phyloP scores from a whole-genome alignment of 2,797 vertebrate genomes.

The Danionella dracula region DNA sequence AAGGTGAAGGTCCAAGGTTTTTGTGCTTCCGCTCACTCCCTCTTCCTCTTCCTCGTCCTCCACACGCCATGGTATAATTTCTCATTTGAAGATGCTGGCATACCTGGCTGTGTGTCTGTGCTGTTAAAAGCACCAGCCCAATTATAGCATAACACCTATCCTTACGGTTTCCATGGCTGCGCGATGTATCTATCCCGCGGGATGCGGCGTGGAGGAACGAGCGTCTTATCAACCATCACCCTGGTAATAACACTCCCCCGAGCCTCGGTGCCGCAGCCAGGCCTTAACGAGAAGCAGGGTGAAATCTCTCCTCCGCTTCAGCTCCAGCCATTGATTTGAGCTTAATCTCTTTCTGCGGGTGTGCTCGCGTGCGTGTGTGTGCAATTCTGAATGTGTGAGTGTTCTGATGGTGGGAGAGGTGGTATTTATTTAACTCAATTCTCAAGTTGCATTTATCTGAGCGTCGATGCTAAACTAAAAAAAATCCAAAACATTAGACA shows the following conservation, averaged over 20 bases:
- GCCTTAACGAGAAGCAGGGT: conserved; percentile 80
- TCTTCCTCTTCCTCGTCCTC: conserved; percentile 36
- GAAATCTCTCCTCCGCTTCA: conserved; percentile 80
- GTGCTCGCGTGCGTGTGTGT: conserved; percentile 19
- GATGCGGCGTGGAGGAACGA: conserved; percentile 80
- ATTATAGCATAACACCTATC: conserved; percentile 84
- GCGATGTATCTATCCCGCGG: conserved; percentile 76
- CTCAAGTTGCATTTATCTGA: conserved; percentile 25
- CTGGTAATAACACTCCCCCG: conserved; percentile 80
- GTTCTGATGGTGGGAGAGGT: conserved; percentile 36
- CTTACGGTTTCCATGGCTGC: conserved; percentile 92
- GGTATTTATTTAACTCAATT: conserved; percentile 44
- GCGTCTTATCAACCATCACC: conserved; percentile 88
- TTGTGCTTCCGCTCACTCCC: conserved; percentile 29
- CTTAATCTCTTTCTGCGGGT: conserved; percentile 74
- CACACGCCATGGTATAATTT: conserved; percentile 63
- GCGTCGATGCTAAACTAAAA: conserved; percentile 27
- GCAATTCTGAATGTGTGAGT: not conserved
- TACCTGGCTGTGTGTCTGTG: conserved; percentile 75
- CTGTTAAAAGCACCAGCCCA: conserved; percentile 77
- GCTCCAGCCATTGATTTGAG: conserved; percentile 79
- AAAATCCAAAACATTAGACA: no score
- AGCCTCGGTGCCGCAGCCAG: conserved; percentile 73
- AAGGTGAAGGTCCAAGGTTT: conserved; percentile 29
- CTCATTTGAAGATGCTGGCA: conserved; percentile 71